Percentiles rank a stretch among this genome's conserved stretches.
Conservation (phyloP, 1,140 invertebrate genomes). For the Drosophila prosaltans region DNA sequence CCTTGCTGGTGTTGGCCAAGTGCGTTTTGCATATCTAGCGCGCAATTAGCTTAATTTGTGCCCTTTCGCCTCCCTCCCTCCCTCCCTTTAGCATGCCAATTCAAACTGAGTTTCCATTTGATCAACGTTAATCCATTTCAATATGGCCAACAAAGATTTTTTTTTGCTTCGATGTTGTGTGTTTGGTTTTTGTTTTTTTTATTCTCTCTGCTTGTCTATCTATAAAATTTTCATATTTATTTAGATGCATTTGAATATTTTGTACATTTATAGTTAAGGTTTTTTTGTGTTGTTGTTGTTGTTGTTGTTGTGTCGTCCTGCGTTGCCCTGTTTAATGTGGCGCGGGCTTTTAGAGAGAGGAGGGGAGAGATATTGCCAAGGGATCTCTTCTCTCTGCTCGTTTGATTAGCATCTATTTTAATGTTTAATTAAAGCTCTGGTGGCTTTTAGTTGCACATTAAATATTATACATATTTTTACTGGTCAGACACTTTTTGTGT, state of each 20-base stretch:
- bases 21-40: constrained; percentile 65
- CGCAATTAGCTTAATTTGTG: constrained; percentile 81
- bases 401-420: constrained; percentile 75
- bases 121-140: constrained; percentile 79
- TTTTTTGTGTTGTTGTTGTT: background rate
- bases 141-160: constrained; percentile 58
- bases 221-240: constrained; percentile 79
- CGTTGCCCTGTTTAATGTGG: constrained; percentile 58
- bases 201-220: constrained; percentile 56
- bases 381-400: constrained; percentile 43
- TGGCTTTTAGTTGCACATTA: constrained; percentile 54
- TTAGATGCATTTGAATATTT: constrained; percentile 80
- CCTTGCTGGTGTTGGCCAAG: constrained; percentile 18
- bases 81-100: constrained; percentile 39
- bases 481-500: constrained; percentile 1
- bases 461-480: constrained; percentile 46
- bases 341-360: constrained; percentile 55
- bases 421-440: constrained; percentile 80
- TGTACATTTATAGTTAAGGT: constrained; percentile 57
- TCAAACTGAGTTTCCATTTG: constrained; percentile 24
- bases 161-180: constrained; percentile 26
- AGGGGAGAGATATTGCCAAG: constrained; percentile 51
- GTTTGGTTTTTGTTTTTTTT: background rate
- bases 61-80: constrained; percentile 35
- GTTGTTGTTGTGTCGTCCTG: constrained; percentile 30